phyloP scores from a whole-genome alignment of 1,140 invertebrate species.

The Bathynomus jamesi region DNA sequence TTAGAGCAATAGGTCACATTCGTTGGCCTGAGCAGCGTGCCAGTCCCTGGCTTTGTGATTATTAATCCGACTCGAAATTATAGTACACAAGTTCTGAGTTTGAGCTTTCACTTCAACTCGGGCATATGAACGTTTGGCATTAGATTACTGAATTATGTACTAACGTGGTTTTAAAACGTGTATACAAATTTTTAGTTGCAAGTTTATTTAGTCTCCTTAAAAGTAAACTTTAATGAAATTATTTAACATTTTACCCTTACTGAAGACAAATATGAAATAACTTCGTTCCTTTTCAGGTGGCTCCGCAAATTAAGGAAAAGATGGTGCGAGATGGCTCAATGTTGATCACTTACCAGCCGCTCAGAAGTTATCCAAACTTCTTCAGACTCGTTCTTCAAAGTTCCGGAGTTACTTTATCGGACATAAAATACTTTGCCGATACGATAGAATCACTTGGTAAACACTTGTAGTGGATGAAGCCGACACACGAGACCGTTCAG shows the following conservation, averaged over 20 bases:
- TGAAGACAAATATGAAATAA: background rate
- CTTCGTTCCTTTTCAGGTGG: constrained; percentile 51
- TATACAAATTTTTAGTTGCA: background rate
- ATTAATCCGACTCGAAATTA: too few relatives aligned
- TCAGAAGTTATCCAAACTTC: constrained; percentile 64
- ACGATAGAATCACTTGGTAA: constrained; percentile 74
- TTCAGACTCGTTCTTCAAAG: constrained; percentile 86
- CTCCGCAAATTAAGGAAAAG: constrained; percentile 71
- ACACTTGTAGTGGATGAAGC: constrained; percentile 54
- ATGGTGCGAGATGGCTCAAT: constrained; percentile 66
- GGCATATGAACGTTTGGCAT: too few relatives aligned
- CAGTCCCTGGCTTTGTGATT: too few relatives aligned
- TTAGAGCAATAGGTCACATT: too few relatives aligned
- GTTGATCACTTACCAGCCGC: constrained; percentile 78
- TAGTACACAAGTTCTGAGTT: too few relatives aligned
- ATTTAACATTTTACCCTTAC: background rate
- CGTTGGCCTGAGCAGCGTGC: too few relatives aligned
- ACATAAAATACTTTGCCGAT: constrained; percentile 77
- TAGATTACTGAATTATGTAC: too few relatives aligned
- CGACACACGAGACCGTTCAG: too few relatives aligned
- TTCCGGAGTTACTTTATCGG: constrained; percentile 64
- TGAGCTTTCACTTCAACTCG: too few relatives aligned
- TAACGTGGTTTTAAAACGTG: too few relatives aligned
- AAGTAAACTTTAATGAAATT: background rate
- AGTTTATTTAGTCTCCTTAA: background rate